Conservation (phyloP, 2,888 invertebrate species). For the Erebia ligea region DNA sequence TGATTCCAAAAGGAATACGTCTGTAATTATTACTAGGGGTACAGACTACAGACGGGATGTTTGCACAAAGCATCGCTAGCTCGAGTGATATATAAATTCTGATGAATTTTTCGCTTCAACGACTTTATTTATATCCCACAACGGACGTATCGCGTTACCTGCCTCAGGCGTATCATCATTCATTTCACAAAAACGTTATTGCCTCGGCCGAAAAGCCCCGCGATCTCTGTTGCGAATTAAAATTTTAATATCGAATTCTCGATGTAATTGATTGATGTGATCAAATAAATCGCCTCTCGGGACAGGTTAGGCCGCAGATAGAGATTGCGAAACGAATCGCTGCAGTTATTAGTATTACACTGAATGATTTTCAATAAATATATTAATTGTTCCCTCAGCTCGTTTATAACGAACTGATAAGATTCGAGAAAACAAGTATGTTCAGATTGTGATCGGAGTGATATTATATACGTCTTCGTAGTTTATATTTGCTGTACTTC, state of each 20-base stretch:
- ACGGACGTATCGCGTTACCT: slow-evolving; percentile 67
- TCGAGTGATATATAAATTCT: slow-evolving; percentile 63
- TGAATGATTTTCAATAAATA: slow-evolving; percentile 50
- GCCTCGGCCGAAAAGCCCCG: slow-evolving; percentile 55
- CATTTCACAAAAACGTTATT: slow-evolving; percentile 69
- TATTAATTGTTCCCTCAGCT: slow-evolving; percentile 47
- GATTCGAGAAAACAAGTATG: not conserved
- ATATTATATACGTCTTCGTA: not conserved
- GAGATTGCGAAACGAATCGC: slow-evolving; percentile 60
- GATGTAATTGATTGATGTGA: slow-evolving; percentile 72
- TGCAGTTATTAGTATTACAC: slow-evolving; percentile 55
- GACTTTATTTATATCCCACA: slow-evolving; percentile 70
- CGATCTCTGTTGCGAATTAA: slow-evolving; percentile 58
- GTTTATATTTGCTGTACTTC: not conserved
- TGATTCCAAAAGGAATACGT: slow-evolving; percentile 19
- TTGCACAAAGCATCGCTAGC: slow-evolving; percentile 47
- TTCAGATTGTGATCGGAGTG: not conserved
- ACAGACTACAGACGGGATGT: slow-evolving; percentile 29
- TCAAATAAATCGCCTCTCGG: slow-evolving; percentile 66
- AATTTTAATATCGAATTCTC: slow-evolving; percentile 66
- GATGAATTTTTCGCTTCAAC: slow-evolving; percentile 72
- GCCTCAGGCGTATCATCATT: slow-evolving; percentile 67
- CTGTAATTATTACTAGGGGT: slow-evolving; percentile 24
- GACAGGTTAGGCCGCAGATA: slow-evolving; percentile 48
- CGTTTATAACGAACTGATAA: slow-evolving; percentile 18